Evolutionary conservation across 2,797 vertebrate species (phyloP), one percentile per base, ranked within the genome.

Genomic region (Periophthalmus magnuspinnatus): DNA sequence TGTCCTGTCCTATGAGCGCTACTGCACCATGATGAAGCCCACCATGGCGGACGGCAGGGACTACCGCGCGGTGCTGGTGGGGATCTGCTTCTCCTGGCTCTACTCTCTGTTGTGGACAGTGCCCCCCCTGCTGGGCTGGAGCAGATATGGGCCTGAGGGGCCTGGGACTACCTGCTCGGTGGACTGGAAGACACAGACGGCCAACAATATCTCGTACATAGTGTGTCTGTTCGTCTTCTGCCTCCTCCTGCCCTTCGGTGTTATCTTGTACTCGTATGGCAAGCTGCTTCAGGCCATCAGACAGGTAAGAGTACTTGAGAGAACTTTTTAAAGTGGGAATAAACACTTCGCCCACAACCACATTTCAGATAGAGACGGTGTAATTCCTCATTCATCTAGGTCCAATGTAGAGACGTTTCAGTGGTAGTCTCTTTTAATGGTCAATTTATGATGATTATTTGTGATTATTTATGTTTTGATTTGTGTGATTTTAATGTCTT

Each of bases 111-210:
- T 82, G 58, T 95, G 94, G 95, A 92, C 91, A 0, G 66, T 89
- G 2, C 94, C 94, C 0, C 94, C 92, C 0, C 88, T 95, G 41
- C 89, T 95, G 55, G 93, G 94, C 68, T 95, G 95, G 95, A 95
- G 94, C 89, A 86, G 72, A 38, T 95, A 94, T 0, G 91, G 93
- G 6, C 94, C 92, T 0, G 94, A 96, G 83, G 95, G 93, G 19
- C 86, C 94, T 6, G 95, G 95, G 13, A 93, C 94, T 65, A 94
- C 90, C 3, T 95, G 94, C 81, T 95, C 94, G 0, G 89, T 95
- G 22, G 94, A 95, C 88, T 95, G 94, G 95, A 88, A 79, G 66
- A 91, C 93, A 62, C 91, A 83, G 75, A 94, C 94, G 2, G 66
- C 87, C 2, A 93, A 92, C 83, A 95, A 94, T 0, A 21, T 92